Base-by-base conservation (phyloP, 2,797 vertebrate genomes). In the Enteromius unitaeniatus region DNA sequence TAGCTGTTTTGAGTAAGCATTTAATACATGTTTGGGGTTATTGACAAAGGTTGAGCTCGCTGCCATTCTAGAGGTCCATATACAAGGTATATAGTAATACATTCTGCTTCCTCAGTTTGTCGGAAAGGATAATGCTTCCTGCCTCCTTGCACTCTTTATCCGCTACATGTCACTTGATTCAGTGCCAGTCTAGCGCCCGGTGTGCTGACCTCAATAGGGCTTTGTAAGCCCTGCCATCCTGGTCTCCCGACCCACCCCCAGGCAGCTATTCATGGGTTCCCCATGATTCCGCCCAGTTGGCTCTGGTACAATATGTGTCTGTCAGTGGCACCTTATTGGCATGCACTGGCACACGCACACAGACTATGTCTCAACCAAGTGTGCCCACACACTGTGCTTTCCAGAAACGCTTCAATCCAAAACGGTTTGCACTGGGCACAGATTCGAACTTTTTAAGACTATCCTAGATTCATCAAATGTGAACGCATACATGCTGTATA, bases 321-420 rank as follows among this genome's bases (percentile, higher is more conserved):
- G 93, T 95, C 94, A 94, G 88, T 77, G 86, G 91, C 90, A 90
- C 90, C 91, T 94, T 93, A 95, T 95, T 95, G 93, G 93, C 92
- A 95, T 95, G 93, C 95, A 79, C 84, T 92, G 90, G 89, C 89
- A 91, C 87, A 85, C 75, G 74, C 78, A 3, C 34, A 77, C 67
- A 72, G 10, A 19, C 76, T 47, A 53, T 62, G 55, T 84, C 70
- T 84, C 75, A 53, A 85, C 72, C 28, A 60, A 79, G 85, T 42
- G 69, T 87, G 80, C 65, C 81, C 76, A 76, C 78, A 76, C 26
- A 84, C 55, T 75, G 40, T 73, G 47, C 42, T 67, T 94, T 94
- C 93, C 93, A 93, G 93, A 89, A 89, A 93, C 86, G 88, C 79
- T 89, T 90, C 70, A 92, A 91, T 92, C 89, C 90, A 90, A 92